Percentiles rank a stretch among this genome's conserved stretches.
phyloP scores from a whole-genome alignment of 2,888 invertebrate species.

The Venusia cambrica region DNA sequence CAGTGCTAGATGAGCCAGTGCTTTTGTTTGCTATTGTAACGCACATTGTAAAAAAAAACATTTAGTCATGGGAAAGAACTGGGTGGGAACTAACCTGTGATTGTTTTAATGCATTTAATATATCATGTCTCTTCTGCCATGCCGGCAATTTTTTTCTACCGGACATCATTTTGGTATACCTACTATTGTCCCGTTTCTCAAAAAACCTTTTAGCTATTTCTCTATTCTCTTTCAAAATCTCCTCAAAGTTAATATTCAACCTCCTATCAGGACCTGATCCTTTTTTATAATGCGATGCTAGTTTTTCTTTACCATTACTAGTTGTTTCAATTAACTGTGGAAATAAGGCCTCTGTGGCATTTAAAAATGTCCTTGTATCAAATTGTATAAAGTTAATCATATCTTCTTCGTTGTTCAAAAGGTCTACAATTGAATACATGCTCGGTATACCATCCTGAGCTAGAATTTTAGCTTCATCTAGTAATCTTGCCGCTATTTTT shows the following conservation, averaged over 20 bases:
- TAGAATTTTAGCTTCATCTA: conserved; percentile 84
- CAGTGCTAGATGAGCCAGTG: too few relatives aligned
- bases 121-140: conserved; percentile 85
- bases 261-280: conserved; percentile 80
- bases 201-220: conserved; percentile 82
- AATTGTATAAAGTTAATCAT: conserved; percentile 82
- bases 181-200: conserved; percentile 81
- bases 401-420: conserved; percentile 85
- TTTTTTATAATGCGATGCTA: conserved; percentile 84
- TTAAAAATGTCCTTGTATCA: conserved; percentile 74
- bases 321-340: conserved; percentile 76
- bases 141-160: conserved; percentile 85
- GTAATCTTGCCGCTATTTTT: conserved; percentile 83
- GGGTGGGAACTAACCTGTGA: conserved; percentile 75
- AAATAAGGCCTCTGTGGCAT: conserved; percentile 81
- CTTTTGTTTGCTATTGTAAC: too few relatives aligned
- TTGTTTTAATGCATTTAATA: conserved; percentile 83
- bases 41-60: too few relatives aligned
- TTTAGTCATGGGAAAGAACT: too few relatives aligned
- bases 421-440: conserved; percentile 86
- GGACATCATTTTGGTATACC: conserved; percentile 85
- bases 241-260: conserved; percentile 69
- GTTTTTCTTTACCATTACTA: conserved; percentile 40
- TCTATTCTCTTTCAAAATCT: conserved; percentile 82
- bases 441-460: conserved; percentile 86